Base-by-base conservation (phyloP, 2,113 vertebrate genomes). In the Ploceus nigricollis region DNA sequence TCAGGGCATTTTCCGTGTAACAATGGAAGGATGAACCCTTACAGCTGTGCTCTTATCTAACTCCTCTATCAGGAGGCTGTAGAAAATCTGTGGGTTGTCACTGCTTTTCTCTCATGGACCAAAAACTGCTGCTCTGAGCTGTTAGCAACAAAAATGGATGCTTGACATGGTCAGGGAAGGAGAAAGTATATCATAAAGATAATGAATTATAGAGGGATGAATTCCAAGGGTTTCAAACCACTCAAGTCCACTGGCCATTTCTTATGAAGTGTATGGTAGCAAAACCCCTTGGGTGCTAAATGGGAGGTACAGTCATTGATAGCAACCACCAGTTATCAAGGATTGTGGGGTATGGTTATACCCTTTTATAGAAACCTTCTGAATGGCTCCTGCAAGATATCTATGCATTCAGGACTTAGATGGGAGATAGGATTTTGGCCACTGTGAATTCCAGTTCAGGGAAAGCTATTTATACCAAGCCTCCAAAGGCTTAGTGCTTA, bases 381-480 rank as follows among this genome's bases (percentile, higher is more conserved):
- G 57, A 40, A 77, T 31, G 5, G 33, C 22, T 53, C 31, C 28
- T 40, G 16, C 25, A 82, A 63, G 50, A 5, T 45, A 60, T 5
- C 31, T 86, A 6, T n/a, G 5, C 47, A 71, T 57, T 81, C 50
- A 83, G 33, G 44, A 66, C 24, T 71, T 48, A 45, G 0, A 42
- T 1, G 6, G 35, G 21, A 75, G 35, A 45, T 2, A 51, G 20
- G 39, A 92, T 73, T 89, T 81, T 65, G 61, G 35, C 40, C 58
- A 60, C 24, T 66, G n/a, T 57, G 42, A 93, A 90, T 83, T 91
- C 51, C 44, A 39, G 4, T 44, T 69, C 44, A 73, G 53, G 18
- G 66, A 92, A 84, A 69, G 50, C 56, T 95, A 70, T 92, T 96
- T 89, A 89, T 89, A 57, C 8, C 71, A 87, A 92, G 60, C 30